phyloP scores from a whole-genome alignment of 1,140 invertebrate species.

The Acromyrmex echinatior region DNA sequence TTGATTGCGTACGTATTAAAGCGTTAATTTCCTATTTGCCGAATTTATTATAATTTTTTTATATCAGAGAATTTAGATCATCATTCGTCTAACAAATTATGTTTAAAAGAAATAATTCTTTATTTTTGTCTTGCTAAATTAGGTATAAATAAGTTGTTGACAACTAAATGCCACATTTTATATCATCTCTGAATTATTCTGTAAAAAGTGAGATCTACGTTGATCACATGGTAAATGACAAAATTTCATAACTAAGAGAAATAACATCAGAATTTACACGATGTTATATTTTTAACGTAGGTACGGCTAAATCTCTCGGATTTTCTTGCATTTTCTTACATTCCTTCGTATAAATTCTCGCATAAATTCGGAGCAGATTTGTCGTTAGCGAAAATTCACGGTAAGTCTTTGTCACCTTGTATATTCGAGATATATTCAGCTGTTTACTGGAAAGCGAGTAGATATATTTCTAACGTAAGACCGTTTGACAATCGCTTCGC shows the following conservation, averaged over 20 bases:
- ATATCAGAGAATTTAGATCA: too few species aligned
- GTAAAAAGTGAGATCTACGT: neutral
- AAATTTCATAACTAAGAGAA: neutral
- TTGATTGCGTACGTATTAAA: too few species aligned
- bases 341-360: neutral
- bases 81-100: neutral
- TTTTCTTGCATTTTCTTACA: neutral
- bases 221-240: neutral
- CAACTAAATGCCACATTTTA: neutral
- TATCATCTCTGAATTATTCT: neutral
- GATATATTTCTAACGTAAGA: conserved; percentile 31
- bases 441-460: conserved; percentile 40
- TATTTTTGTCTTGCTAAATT: neutral
- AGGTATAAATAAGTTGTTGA: neutral
- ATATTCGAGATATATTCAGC: neutral
- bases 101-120: conserved; percentile 4
- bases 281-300: conserved; percentile 7
- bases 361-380: neutral
- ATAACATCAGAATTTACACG: neutral
- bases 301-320: neutral
- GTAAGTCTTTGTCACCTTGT: neutral
- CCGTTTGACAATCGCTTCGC: conserved; percentile 27
- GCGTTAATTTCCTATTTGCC: too few species aligned
- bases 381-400: neutral
- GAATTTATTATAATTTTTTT: too few species aligned